phyloP scores from a whole-genome alignment of 2,113 vertebrate genomes.

The Hypocryptadius cinnamomeus region DNA sequence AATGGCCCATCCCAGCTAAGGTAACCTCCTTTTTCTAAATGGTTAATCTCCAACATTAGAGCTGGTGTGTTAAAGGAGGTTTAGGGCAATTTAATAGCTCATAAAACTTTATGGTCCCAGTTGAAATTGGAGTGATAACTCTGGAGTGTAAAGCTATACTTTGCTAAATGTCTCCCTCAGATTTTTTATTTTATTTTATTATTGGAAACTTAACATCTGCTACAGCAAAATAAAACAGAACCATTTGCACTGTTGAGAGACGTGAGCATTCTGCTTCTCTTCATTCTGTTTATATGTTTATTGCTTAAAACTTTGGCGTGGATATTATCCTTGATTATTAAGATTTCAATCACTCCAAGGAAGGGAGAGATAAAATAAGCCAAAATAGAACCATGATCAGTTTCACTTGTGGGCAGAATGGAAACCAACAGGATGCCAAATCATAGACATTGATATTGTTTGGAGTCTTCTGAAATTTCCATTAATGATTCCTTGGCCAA shows the following conservation, averaged over 20 bases:
- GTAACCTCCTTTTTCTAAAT: slow-evolving; percentile 58
- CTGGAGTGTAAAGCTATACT: slow-evolving; percentile 39
- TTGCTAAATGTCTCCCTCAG: slow-evolving; percentile 56
- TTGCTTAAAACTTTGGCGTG: slow-evolving; percentile 52
- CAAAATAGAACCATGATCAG: not conserved
- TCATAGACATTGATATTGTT: not conserved
- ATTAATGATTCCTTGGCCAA: not conserved
- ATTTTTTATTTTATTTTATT: slow-evolving; percentile 52
- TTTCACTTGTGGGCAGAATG: not conserved
- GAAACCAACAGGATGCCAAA: not conserved
- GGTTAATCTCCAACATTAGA: slow-evolving; percentile 54
- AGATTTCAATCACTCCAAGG: not conserved
- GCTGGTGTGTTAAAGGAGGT: slow-evolving; percentile 63
- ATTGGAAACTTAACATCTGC: slow-evolving; percentile 68
- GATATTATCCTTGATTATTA: not conserved
- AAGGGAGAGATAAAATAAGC: not conserved
- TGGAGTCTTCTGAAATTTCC: not conserved
- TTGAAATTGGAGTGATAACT: slow-evolving; percentile 72
- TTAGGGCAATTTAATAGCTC: slow-evolving; percentile 74
- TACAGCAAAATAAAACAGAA: slow-evolving; percentile 8
- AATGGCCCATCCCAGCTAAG: slow-evolving; percentile 11
- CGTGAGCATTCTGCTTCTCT: not conserved
- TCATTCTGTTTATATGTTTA: slow-evolving; percentile 52
- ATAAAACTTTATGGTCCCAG: slow-evolving; percentile 73
- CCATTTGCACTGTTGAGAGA: slow-evolving; percentile 41